These are phyloP conservation scores for Ormyrus rosae DNA, from an alignment of 2,888 invertebrate genomes.

Conservation along the genomic window DNA sequence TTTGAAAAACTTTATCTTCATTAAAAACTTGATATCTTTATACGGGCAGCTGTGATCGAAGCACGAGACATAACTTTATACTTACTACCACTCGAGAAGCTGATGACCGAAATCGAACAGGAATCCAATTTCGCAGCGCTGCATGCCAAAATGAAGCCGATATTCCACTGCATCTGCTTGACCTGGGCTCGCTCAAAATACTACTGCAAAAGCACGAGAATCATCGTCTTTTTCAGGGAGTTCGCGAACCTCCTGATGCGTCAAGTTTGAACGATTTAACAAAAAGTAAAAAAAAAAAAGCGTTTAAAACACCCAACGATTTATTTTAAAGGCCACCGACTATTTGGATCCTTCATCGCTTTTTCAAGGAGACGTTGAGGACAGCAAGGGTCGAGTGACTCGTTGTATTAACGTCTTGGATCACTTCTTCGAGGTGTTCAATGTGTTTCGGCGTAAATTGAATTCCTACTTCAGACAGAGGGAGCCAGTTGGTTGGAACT, in stretches of 20 bases:
- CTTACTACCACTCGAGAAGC: constrained; percentile 83
- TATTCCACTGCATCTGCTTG: constrained; percentile 88
- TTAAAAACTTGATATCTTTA: not conserved
- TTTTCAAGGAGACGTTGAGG: constrained; percentile 91
- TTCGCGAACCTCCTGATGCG: constrained; percentile 89
- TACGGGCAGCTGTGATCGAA: constrained; percentile 81
- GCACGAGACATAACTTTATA: constrained; percentile 89
- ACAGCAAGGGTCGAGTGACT: constrained; percentile 81
- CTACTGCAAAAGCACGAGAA: constrained; percentile 81
- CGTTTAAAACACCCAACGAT: constrained; percentile 1
- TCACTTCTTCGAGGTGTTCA: constrained; percentile 78
- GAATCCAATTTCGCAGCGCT: constrained; percentile 82
- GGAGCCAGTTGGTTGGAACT: constrained; percentile 82
- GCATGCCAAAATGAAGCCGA: constrained; percentile 79
- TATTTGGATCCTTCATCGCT: constrained; percentile 87
- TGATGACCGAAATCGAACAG: constrained; percentile 85
- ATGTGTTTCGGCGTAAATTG: constrained; percentile 78
- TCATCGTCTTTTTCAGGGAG: constrained; percentile 84
- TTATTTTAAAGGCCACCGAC: constrained; percentile 78
- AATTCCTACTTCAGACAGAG: constrained; percentile 78
- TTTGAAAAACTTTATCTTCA: not conserved
- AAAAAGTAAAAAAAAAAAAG: constrained; percentile 12
- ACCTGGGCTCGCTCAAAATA: constrained; percentile 91
- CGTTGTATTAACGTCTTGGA: constrained; percentile 77
- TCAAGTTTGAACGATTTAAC: constrained; percentile 73